Conservation (phyloP, 2,888 invertebrate genomes). For the Heliconius sara region DNA sequence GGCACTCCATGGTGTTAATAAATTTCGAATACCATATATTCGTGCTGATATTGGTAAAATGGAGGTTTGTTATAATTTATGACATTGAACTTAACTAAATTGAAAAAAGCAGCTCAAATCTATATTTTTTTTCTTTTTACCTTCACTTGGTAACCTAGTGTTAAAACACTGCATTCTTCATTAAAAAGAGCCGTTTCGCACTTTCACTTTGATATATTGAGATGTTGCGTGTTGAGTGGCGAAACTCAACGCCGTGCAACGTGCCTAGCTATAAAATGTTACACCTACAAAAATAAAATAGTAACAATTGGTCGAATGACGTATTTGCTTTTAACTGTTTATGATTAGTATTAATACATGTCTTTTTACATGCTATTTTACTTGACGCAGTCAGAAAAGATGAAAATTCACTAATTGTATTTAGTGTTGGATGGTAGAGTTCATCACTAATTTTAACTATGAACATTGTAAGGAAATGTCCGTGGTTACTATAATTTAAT, state of each 20-base stretch:
- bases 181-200: no score
- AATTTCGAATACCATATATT: conserved; percentile 89
- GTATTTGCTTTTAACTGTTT: background rate
- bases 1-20: conserved; percentile 89
- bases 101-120: background rate
- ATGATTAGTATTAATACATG: background rate
- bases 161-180: no score
- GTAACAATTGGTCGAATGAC: background rate
- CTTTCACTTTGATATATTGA: no score
- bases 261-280: background rate
- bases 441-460: background rate
- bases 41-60: conserved; percentile 89
- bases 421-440: background rate
- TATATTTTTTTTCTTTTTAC: no score
- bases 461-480: no score
- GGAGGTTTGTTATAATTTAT: conserved; percentile 81
- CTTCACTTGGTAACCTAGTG: no score
- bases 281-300: background rate
- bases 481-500: no score
- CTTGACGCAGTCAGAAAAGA: background rate
- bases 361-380: background rate
- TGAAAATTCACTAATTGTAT: background rate
- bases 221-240: no score
- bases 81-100: background rate
- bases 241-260: no score